These are phyloP conservation scores for Stomatorhinus ivindoensis DNA, from an alignment of 2,113 vertebrate species.

Conservation along the genomic window DNA sequence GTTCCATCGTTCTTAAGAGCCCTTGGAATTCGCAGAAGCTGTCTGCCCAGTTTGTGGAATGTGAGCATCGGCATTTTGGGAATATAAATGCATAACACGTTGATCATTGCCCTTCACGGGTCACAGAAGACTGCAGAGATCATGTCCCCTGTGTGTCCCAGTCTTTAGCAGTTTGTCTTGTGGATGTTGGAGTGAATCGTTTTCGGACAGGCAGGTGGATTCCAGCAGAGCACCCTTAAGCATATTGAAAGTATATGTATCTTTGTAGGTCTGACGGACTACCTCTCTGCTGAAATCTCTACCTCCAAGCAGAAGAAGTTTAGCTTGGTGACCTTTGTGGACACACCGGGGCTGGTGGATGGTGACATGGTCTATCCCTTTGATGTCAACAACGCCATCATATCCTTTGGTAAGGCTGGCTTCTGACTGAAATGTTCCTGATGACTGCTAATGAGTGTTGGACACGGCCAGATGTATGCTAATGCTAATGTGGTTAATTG, in stretches of 20 bases:
- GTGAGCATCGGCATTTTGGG: background rate
- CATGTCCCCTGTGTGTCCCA: conserved; percentile 7
- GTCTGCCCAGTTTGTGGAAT: background rate
- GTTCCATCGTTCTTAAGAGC: background rate
- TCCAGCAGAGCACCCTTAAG: background rate
- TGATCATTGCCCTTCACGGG: background rate
- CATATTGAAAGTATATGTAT: conserved; percentile 34
- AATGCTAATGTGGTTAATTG: background rate
- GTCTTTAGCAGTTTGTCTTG: background rate
- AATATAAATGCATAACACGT: background rate
- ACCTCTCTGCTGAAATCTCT: conserved; percentile 67
- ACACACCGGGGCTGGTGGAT: conserved; percentile 67
- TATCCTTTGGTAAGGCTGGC: conserved; percentile 57
- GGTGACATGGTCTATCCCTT: conserved; percentile 72
- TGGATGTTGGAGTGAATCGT: background rate
- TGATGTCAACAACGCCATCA: conserved; percentile 62
- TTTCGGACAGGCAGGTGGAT: background rate
- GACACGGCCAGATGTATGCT: background rate
- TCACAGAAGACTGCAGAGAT: background rate
- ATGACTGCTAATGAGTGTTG: background rate
- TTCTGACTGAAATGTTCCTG: background rate
- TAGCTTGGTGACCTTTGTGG: conserved; percentile 66
- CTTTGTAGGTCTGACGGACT: conserved; percentile 57
- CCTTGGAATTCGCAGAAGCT: background rate
- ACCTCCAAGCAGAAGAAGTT: conserved; percentile 73